These are phyloP conservation scores for Stenurella melanura DNA, from an alignment of 2,888 invertebrate genomes.

Conservation along the genomic window DNA sequence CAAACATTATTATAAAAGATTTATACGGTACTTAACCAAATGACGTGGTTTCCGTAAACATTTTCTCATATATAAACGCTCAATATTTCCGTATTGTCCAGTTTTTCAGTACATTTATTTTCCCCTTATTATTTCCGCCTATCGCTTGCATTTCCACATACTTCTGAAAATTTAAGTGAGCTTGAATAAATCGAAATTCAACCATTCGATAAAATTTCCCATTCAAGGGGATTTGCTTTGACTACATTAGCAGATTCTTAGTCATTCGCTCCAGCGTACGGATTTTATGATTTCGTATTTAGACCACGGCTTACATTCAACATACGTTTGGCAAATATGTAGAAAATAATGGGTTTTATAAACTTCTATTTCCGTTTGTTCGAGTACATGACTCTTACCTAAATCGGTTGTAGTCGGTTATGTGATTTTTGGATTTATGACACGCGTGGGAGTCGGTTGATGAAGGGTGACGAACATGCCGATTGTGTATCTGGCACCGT, in stretches of 20 bases:
- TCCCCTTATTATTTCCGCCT: constrained; percentile 45
- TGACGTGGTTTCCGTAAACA: constrained; percentile 44
- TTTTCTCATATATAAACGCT: constrained; percentile 43
- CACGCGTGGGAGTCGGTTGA: constrained; percentile 31
- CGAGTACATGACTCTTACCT: constrained; percentile 13
- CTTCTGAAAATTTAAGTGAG: constrained; percentile 46
- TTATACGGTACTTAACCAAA: constrained; percentile 48
- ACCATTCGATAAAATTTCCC: constrained; percentile 43
- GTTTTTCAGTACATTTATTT: constrained; percentile 51
- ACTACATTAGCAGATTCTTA: constrained; percentile 34
- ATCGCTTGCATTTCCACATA: constrained; percentile 45
- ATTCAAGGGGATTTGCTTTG: constrained; percentile 36
- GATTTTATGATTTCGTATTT: constrained; percentile 21
- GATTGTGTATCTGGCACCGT: constrained; percentile 19
- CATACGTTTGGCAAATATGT: background rate
- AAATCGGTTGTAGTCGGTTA: constrained; percentile 12
- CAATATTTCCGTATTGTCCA: constrained; percentile 48
- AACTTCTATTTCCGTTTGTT: background rate
- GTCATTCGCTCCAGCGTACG: background rate
- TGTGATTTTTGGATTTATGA: constrained; percentile 29
- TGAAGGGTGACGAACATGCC: constrained; percentile 32
- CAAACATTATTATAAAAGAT: constrained; percentile 35
- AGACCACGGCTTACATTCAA: constrained; percentile 7
- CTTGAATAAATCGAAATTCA: constrained; percentile 48
- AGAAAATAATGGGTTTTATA: background rate